Evolutionary conservation across 2,113 vertebrate genomes (phyloP), one percentile per base, ranked within the genome.

Genomic region (Tamias sibiricus): DNA sequence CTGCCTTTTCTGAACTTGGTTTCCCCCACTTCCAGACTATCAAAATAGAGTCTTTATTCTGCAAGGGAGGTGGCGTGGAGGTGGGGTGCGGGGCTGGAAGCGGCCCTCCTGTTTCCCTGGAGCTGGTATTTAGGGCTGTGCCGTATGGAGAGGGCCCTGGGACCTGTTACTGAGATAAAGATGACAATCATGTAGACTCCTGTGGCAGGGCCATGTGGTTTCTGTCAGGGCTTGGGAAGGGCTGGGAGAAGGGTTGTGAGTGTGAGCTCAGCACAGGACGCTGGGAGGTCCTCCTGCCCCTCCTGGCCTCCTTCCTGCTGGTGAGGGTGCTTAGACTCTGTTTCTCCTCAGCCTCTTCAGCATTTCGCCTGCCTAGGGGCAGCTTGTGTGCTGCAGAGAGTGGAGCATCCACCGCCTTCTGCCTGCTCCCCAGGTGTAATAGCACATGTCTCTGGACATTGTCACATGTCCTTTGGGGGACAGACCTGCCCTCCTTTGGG

Each of bases 91-190:
- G 24, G 75, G 40, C 42, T 80, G 44, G 42, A 40, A 72, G 82
- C 37, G 4, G 11, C 74, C 35, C 37, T 54, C 0, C 32, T 1
- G 30, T 64, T 91, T 91, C 47, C 69, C 79, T 11, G 82, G 74
- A 82, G 71, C n/a, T 71, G 97, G 75, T 40, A 26, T 91, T 81
- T 57, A 42, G 75, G 77, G 37, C 66, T 19, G 4, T 84, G 92
- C 93, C 80, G n/a, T 1, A 8, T 0, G 3, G 79, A 68, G 94
- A 81, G 90, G 81, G 72, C 26, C 62, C 90, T 87, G 96, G 30
- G 64, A 84, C 85, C 44, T n/a, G 68, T 91, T 88, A 40, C 47
- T 11, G 74, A 87, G 91, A 93, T 94, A 86, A 91, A 93, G 93
- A 91, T 3, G 19, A 32, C 37, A 44, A 16, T 92, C 75, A 28